These are phyloP conservation scores for Phoenicopterus ruber DNA, from an alignment of 2,113 vertebrate genomes.

Conservation along the genomic window DNA sequence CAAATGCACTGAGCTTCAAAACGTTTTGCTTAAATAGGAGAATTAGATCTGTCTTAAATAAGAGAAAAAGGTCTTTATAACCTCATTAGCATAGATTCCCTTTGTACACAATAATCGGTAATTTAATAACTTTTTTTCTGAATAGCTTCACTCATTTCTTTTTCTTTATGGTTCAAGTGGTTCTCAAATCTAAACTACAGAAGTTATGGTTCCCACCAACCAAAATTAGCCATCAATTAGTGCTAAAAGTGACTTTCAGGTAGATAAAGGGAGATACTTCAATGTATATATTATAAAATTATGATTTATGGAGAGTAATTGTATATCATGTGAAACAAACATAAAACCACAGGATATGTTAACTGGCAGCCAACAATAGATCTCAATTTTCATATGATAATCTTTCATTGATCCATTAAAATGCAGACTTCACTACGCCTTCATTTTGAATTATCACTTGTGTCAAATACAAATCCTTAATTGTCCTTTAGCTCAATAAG, in stretches of 20 bases:
- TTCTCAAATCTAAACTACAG: background rate
- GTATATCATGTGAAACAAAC: background rate
- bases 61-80: background rate
- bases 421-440: background rate
- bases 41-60: background rate
- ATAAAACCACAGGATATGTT: background rate
- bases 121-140: background rate
- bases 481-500: background rate
- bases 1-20: background rate
- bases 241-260: background rate
- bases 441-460: background rate
- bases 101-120: background rate
- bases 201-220: background rate
- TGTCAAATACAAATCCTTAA: background rate
- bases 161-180: background rate
- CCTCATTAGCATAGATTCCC: background rate
- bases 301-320: background rate
- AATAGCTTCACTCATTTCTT: background rate
- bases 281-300: background rate
- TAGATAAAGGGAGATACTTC: background rate
- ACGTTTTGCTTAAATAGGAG: background rate
- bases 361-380: background rate
- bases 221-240: background rate
- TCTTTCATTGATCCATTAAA: background rate
- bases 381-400: background rate